These are phyloP conservation scores for Diceros bicornis DNA, from an alignment of 2,797 vertebrate species.

Conservation along the genomic window DNA sequence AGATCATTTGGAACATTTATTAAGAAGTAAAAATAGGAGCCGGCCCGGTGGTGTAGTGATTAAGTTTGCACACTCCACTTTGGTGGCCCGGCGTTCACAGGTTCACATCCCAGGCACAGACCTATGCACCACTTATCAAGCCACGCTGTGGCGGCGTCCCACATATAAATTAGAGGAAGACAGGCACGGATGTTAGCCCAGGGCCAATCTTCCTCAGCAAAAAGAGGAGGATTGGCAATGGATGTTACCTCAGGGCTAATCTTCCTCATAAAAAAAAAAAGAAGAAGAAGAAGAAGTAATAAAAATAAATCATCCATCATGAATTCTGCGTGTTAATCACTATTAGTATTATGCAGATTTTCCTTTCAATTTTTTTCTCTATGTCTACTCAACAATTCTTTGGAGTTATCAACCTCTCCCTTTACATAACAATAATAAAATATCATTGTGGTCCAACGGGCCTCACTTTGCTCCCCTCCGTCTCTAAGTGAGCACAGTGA, in stretches of 20 bases:
- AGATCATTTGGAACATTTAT: background rate
- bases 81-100: too few species aligned
- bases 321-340: background rate
- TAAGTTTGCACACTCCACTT: too few species aligned
- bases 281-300: background rate
- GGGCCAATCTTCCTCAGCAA: too few species aligned
- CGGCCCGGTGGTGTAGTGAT: too few species aligned
- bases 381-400: background rate
- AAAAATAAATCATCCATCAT: background rate
- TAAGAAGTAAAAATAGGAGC: background rate
- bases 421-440: background rate
- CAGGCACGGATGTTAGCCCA: too few species aligned
- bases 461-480: background rate
- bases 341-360: background rate
- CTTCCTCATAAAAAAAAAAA: too few species aligned
- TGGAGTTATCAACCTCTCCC: background rate
- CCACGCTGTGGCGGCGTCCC: too few species aligned
- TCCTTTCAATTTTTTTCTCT: background rate
- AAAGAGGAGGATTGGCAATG: too few species aligned
- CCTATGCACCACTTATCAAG: too few species aligned
- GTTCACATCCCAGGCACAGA: too few species aligned
- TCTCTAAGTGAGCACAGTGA: background rate
- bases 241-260: too few species aligned
- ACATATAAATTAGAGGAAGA: too few species aligned
- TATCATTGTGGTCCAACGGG: accelerated